A percentile compares a stretch with the other conserved stretches of the same genome.
Evolutionary conservation across 2,797 vertebrate species (phyloP).

Genomic region (Chelmon rostratus): DNA sequence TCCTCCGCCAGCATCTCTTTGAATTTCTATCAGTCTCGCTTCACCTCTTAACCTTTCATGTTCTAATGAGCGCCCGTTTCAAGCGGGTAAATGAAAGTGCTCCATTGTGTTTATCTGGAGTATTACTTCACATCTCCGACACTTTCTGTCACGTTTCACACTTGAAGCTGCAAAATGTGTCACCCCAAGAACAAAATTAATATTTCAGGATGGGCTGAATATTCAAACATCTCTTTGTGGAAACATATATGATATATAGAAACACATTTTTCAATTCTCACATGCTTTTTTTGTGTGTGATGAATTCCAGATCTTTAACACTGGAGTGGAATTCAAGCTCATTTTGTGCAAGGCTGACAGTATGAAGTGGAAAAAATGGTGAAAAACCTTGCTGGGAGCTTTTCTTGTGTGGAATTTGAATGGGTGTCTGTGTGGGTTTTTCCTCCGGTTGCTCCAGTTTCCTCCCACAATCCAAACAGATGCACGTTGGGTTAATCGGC

Average conservation of each 20-base stretch:
- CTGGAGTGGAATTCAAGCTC: background rate
- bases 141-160: slow-evolving; percentile 29
- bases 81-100: background rate
- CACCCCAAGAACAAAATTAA: slow-evolving; percentile 20
- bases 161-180: slow-evolving; percentile 35
- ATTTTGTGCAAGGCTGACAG: background rate
- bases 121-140: background rate
- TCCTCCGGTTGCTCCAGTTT: background rate
- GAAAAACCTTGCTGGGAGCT: background rate
- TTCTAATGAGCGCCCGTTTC: background rate
- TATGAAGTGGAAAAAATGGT: background rate
- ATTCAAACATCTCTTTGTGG: background rate
- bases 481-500: background rate
- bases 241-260: background rate
- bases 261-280: too few relatives aligned
- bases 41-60: slow-evolving; percentile 58
- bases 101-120: background rate
- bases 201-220: background rate
- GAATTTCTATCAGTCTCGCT: slow-evolving; percentile 4
- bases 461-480: background rate
- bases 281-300: too few relatives aligned
- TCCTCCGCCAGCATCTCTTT: slow-evolving; percentile 7
- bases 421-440: too few relatives aligned
- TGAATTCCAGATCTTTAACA: too few relatives aligned
- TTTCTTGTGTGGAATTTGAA: background rate